A percentile compares a stretch with the other conserved stretches of the same genome.
Conservation (phyloP, 2,888 invertebrate genomes). For the Lomographa bimaculata region DNA sequence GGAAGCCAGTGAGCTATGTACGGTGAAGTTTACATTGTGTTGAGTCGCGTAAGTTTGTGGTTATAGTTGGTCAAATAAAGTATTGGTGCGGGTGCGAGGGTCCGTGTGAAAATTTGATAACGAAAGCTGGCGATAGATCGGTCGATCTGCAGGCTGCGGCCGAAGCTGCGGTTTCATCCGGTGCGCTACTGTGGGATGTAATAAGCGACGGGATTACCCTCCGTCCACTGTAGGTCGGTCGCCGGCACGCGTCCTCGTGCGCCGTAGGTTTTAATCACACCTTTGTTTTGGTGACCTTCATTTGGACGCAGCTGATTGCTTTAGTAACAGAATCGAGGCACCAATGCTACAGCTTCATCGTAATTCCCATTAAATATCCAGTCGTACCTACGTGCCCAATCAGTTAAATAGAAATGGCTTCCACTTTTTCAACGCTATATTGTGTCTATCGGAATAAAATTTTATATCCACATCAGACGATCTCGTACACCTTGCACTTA, state of each 20-base stretch:
- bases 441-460: no score
- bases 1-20: conserved; percentile 53
- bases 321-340: no score
- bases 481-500: conserved; percentile 9
- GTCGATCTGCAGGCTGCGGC: conserved; percentile 73
- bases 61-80: conserved; percentile 81
- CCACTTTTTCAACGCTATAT: no score
- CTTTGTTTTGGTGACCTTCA: conserved; percentile 17
- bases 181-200: conserved; percentile 78
- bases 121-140: conserved; percentile 73
- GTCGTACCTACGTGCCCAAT: no score
- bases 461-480: no score
- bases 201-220: conserved; percentile 74
- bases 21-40: conserved; percentile 47
- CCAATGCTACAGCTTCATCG: no score
- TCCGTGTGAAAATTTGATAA: conserved; percentile 83
- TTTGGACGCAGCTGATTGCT: conserved; percentile 4
- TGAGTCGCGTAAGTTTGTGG: conserved; percentile 67
- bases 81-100: conserved; percentile 66
- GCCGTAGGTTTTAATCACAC: conserved; percentile 24
- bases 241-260: conserved; percentile 22
- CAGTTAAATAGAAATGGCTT: no score
- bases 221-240: no score
- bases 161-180: conserved; percentile 77
- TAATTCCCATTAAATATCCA: no score